These are phyloP conservation scores for Vannuccia rotundouncinata DNA, from an alignment of 2,888 invertebrate species.

Conservation along the genomic window DNA sequence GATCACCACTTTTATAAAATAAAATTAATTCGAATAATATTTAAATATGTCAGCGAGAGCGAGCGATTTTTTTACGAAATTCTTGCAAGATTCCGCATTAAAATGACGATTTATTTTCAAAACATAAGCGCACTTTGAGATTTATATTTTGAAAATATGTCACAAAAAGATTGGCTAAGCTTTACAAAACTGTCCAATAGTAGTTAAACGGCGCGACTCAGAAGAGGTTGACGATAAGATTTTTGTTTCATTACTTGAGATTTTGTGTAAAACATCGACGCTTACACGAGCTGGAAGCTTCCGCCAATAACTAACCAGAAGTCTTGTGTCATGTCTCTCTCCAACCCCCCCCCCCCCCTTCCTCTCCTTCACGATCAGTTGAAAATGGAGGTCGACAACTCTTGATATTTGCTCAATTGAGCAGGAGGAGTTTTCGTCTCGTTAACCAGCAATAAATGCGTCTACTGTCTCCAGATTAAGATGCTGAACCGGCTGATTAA, in stretches of 20 bases:
- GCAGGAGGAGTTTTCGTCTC: neutral
- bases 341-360: neutral
- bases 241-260: neutral
- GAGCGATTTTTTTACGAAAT: neutral
- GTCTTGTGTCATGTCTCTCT: neutral
- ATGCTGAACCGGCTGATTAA: neutral
- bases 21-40: too few relatives aligned
- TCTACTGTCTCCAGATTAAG: neutral
- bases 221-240: neutral
- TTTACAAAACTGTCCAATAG: neutral
- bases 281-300: neutral
- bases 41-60: too few relatives aligned
- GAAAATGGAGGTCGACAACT: neutral
- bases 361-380: neutral
- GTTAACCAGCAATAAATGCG: neutral
- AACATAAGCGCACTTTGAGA: neutral
- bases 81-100: too few relatives aligned
- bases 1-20: too few relatives aligned
- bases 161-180: constrained; percentile 18
- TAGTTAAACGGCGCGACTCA: neutral
- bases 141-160: neutral
- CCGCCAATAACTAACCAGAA: constrained; percentile 14
- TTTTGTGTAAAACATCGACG: neutral
- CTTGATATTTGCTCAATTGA: neutral
- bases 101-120: too few relatives aligned